phyloP scores from a whole-genome alignment of 2,797 vertebrate species.

The Crocodylus rhombifer region DNA sequence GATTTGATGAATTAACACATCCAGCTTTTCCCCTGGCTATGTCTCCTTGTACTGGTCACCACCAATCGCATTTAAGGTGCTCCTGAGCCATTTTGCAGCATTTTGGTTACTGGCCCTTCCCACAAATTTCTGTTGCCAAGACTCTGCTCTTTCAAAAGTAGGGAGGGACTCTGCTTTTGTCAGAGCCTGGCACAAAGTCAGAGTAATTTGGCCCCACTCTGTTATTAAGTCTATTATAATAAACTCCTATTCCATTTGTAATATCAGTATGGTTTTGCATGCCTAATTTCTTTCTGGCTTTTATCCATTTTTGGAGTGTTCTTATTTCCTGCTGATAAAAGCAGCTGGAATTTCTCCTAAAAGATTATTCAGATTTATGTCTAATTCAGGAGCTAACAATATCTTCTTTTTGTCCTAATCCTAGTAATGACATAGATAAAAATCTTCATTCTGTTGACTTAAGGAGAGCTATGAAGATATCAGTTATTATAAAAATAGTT shows the following conservation, averaged over 20 bases:
- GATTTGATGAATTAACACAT: neutral
- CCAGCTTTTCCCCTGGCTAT: neutral
- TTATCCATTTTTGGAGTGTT: rapidly evolving
- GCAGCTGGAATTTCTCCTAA: neutral
- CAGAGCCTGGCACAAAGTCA: no score
- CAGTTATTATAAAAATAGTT: neutral
- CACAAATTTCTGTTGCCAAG: neutral
- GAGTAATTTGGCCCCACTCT: no score
- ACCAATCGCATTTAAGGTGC: neutral
- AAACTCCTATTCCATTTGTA: rapidly evolving
- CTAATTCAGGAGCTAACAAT: neutral
- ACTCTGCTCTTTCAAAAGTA: neutral
- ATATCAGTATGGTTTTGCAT: rapidly evolving
- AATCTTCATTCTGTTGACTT: neutral
- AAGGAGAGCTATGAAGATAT: neutral
- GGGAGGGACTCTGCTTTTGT: no score
- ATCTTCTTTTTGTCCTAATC: neutral
- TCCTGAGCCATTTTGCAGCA: neutral
- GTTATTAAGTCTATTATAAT: rapidly evolving
- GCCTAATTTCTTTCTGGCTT: neutral
- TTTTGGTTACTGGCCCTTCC: neutral
- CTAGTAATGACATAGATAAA: neutral
- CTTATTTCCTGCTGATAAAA: neutral
- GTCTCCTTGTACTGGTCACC: neutral
- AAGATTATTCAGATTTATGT: neutral